Evolutionary conservation across 2,888 invertebrate species (phyloP), one percentile per base, ranked within the genome.

Genomic region (Sialis lutaria): DNA sequence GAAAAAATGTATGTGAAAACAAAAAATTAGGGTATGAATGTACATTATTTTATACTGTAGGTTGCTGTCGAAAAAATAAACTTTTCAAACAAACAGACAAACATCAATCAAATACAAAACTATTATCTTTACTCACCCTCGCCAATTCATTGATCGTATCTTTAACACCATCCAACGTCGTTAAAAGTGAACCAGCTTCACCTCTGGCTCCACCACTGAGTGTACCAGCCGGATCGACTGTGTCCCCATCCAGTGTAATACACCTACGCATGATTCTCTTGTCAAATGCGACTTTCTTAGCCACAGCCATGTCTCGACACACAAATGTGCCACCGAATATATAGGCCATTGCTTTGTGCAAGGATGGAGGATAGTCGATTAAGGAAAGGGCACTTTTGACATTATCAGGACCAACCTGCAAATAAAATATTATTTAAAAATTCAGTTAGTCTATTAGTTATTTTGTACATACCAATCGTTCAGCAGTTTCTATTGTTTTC

Each of bases 171-270:
- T 58, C 58, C 6, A 73, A 54, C 52, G 66, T 65, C 40, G 65
- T 54, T 49, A 73, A 59, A 42, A 73, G 56, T 10, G 64, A 61
- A 37, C 62, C 65, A 2, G 69, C 69, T 64, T 72, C 74, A 5
- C 70, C 69, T 39, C 69, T 60, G 0, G 85, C 75, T 60, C 97
- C 97, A 57, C 97, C 97, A 47, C 88, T 80, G 34, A 97, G 69
- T 6, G 83, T 83, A 55, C 97, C 98, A 45, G 80, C 71, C 0
- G 97, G 93, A 67, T 93, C 91, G 54, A 85, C 82, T 34, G 85
- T 78, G 63, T 97, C 96, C 0, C 97, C 98, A 53, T 89, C 90
- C 5, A 90, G 64, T 1, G 97, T 95, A 22, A 97, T 89, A 58
- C 79, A 77, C 51, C 79, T 77, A 35, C 73, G 74, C 54, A 69